Evolutionary conservation across 2,113 vertebrate species (phyloP).

Genomic region (Oncorhynchus nerka): DNA sequence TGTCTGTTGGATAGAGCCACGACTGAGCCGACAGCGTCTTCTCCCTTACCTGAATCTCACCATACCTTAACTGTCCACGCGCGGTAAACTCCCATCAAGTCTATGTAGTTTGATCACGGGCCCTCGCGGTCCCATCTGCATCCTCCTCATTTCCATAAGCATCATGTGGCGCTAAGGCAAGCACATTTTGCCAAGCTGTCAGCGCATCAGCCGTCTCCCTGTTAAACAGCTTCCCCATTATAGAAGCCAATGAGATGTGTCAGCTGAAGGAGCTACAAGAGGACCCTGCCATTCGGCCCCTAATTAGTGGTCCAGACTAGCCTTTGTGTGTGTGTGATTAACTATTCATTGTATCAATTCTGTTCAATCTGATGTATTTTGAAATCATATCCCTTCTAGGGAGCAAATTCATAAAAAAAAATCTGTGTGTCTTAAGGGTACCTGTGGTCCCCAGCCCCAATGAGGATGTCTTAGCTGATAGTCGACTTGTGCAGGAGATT

Average conservation of each 20-base stretch:
- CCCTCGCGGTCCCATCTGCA: conserved; percentile 80
- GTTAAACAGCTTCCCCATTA: conserved; percentile 89
- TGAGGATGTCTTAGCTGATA: not conserved
- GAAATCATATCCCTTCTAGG: too few species aligned
- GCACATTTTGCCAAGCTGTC: conserved; percentile 91
- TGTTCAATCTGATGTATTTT: too few species aligned
- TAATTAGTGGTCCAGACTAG: not conserved
- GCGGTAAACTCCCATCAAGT: not conserved
- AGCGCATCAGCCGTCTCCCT: conserved; percentile 85
- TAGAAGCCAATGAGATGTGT: conserved; percentile 87
- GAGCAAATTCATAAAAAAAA: too few species aligned
- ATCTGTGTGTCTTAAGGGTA: too few species aligned
- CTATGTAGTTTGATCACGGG: conserved; percentile 56
- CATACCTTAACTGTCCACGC: not conserved
- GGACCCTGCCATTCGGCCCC: conserved; percentile 80
- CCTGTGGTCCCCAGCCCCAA: not conserved
- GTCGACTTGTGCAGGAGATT: not conserved
- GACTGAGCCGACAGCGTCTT: not conserved
- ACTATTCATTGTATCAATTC: too few species aligned
- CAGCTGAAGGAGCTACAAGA: conserved; percentile 90
- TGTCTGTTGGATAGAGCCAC: not conserved
- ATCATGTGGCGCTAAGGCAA: conserved; percentile 88
- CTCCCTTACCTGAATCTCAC: not conserved
- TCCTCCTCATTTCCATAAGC: conserved; percentile 85
- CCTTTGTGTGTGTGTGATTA: not conserved